Percentiles rank a stretch among this genome's conserved stretches.
phyloP scores from a whole-genome alignment of 2,888 invertebrate genomes.

The Drosophila peninsularis region DNA sequence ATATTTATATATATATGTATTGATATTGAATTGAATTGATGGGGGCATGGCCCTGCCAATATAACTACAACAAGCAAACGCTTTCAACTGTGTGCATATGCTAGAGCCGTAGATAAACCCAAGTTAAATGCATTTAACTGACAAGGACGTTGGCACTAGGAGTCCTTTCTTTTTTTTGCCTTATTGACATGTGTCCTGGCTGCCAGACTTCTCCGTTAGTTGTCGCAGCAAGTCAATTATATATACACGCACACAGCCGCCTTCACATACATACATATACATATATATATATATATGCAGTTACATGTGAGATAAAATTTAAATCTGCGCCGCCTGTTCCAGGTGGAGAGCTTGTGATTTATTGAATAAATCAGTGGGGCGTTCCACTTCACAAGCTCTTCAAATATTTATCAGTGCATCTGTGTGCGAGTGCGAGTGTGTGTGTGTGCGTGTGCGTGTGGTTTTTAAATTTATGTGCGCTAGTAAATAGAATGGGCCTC shows the following conservation, averaged over 20 bases:
- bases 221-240: conserved; percentile 38
- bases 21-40: conserved; percentile 53
- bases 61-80: conserved; percentile 50
- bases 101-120: conserved; percentile 11
- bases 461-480: conserved; percentile 71
- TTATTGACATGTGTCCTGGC: conserved; percentile 68
- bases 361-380: conserved; percentile 76
- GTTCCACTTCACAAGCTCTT: conserved; percentile 44
- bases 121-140: conserved; percentile 73
- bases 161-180: conserved; percentile 19
- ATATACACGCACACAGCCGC: conserved; percentile 1
- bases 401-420: conserved; percentile 67
- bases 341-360: conserved; percentile 70
- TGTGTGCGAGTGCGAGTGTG: conserved; percentile 14
- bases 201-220: conserved; percentile 26
- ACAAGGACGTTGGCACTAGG: conserved; percentile 46
- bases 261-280: background rate
- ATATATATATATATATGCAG: conserved; percentile 2
- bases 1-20: background rate
- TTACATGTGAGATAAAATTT: conserved; percentile 57
- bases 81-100: conserved; percentile 38
- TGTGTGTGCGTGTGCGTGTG: conserved; percentile 26
- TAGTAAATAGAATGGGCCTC: conserved; percentile 69
- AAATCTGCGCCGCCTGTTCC: conserved; percentile 58
- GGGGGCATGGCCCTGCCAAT: conserved; percentile 37